Evolutionary conservation across 1,140 invertebrate genomes (phyloP).

Genomic region (Coptotermes formosanus): DNA sequence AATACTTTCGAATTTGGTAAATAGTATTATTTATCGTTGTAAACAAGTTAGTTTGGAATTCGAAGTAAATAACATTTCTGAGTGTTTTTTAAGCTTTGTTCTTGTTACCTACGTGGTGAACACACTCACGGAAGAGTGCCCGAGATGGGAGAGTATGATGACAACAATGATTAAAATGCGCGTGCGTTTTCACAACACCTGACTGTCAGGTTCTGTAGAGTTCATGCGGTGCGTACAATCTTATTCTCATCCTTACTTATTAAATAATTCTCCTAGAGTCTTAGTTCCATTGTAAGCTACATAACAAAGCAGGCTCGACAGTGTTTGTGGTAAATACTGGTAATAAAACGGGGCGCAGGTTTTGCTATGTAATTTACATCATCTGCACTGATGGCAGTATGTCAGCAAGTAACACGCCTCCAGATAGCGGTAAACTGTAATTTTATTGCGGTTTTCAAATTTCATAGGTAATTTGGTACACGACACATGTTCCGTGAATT

Average conservation of each 20-base stretch:
- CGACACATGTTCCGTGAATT: conserved; percentile 1
- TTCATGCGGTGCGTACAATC: no score
- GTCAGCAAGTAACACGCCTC: background rate
- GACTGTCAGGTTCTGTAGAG: no score
- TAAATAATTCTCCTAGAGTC: background rate
- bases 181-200: no score
- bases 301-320: background rate
- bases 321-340: background rate
- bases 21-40: no score
- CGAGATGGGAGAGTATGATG: no score
- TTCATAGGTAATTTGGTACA: background rate
- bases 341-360: background rate
- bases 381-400: background rate
- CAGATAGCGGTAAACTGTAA: background rate
- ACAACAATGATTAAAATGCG: no score
- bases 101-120: no score
- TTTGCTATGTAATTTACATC: conserved; percentile 5
- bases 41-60: no score
- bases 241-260: background rate
- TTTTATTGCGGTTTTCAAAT: background rate
- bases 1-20: no score
- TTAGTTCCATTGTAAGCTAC: background rate
- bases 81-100: no score
- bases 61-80: no score
- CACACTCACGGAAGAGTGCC: no score